These are phyloP conservation scores for Eutolmus rufibarbis DNA, from an alignment of 2,888 invertebrate species.

Conservation along the genomic window DNA sequence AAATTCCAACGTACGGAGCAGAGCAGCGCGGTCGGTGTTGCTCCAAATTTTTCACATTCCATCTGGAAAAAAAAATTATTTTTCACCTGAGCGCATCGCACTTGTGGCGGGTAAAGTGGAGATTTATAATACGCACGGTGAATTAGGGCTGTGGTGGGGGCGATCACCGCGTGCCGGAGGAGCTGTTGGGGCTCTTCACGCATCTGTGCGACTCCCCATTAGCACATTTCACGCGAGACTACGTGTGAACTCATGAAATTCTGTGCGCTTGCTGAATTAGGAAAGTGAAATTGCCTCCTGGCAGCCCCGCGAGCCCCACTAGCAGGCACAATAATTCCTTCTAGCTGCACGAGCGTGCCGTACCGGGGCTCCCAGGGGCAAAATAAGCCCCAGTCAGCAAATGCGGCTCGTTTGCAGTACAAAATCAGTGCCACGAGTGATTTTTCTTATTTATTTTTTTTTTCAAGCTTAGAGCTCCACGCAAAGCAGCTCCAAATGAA, in stretches of 20 bases:
- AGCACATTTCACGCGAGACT: not conserved
- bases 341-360: not conserved
- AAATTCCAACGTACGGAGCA: not conserved
- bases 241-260: not conserved
- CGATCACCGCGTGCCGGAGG: not conserved
- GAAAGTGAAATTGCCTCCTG: not conserved
- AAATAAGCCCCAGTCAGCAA: not conserved
- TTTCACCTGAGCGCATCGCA: not conserved
- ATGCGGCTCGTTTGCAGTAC: not conserved
- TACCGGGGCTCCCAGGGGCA: not conserved
- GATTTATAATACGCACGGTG: not conserved
- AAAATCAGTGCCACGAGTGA: not conserved
- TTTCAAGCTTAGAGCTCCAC: not conserved
- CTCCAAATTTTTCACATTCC: not conserved
- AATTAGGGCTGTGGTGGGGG: not conserved
- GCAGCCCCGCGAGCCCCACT: not conserved
- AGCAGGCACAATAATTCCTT: not conserved
- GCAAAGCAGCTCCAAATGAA: not conserved
- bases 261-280: not conserved
- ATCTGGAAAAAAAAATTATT: not conserved
- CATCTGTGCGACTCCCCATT: not conserved
- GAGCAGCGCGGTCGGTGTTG: not conserved
- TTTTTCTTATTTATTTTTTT: not conserved
- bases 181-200: not conserved
- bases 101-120: not conserved